phyloP scores from a whole-genome alignment of 2,113 vertebrate genomes.

The Azemiops feae region DNA sequence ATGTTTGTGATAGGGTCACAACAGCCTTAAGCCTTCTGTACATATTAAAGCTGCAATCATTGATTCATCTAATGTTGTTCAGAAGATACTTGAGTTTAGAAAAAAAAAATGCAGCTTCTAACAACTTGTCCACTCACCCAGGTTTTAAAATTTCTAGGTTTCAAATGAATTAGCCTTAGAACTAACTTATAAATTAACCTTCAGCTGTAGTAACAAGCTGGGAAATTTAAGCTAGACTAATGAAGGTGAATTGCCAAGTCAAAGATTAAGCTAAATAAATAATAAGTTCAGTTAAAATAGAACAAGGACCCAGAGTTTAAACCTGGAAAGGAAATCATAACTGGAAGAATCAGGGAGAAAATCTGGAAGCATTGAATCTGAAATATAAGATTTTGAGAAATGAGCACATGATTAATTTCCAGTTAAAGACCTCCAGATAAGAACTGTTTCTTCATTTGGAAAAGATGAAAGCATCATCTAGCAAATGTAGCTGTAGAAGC shows the following conservation, averaged over 20 bases:
- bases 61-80: background rate
- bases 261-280: background rate
- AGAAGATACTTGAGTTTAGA: background rate
- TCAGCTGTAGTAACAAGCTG: background rate
- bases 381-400: background rate
- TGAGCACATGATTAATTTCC: background rate
- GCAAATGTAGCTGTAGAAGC: background rate
- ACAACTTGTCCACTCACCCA: background rate
- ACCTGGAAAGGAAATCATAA: background rate
- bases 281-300: background rate
- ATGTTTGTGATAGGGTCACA: too few species aligned
- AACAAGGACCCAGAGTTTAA: background rate
- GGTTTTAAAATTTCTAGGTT: background rate
- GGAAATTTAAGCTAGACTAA: background rate
- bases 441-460: background rate
- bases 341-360: background rate
- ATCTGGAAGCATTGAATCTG: background rate
- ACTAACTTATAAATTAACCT: background rate
- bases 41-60: background rate
- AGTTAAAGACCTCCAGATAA: background rate
- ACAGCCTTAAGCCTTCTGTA: too few species aligned
- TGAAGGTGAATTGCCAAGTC: background rate
- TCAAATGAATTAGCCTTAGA: background rate
- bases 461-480: background rate
- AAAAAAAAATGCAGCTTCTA: background rate